Evolutionary conservation across 37 sponge, comb jelly and placozoan species (phyloP).

Genomic region (Spongilla lacustris): DNA sequence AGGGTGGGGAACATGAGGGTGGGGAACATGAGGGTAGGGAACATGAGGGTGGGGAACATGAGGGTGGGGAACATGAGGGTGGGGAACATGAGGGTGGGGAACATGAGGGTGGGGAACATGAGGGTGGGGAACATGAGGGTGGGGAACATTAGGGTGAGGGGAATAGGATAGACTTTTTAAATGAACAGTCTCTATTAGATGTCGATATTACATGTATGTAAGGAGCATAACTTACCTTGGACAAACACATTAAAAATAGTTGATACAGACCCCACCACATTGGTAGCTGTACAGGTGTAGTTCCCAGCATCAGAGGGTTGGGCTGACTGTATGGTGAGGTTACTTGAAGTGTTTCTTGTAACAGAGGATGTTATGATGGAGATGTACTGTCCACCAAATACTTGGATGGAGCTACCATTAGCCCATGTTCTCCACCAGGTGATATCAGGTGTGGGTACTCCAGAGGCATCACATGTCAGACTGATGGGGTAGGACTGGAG

Average conservation of each 20-base stretch:
- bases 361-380: not conserved
- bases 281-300: constrained; percentile 64
- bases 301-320: constrained; percentile 24
- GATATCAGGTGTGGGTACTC: constrained; percentile 53
- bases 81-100: too few relatives aligned
- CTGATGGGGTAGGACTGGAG: constrained; percentile 2
- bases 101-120: too few relatives aligned
- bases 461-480: constrained; percentile 48
- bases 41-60: too few relatives aligned
- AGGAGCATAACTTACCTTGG: constrained; percentile 58
- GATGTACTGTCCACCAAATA: not conserved
- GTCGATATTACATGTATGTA: too few relatives aligned
- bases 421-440: constrained; percentile 46
- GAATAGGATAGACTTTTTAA: too few relatives aligned
- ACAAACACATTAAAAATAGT: constrained; percentile 36
- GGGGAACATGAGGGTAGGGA: too few relatives aligned
- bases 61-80: too few relatives aligned
- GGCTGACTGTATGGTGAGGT: constrained; percentile 6
- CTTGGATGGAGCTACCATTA: not conserved
- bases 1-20: too few relatives aligned
- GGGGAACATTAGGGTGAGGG: too few relatives aligned
- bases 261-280: constrained; percentile 8
- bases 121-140: too few relatives aligned
- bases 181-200: too few relatives aligned
- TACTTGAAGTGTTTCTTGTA: constrained; percentile 20